Base-by-base conservation (phyloP, 2,113 vertebrate species). In the Pseudorhombus dupliciocellatus region DNA sequence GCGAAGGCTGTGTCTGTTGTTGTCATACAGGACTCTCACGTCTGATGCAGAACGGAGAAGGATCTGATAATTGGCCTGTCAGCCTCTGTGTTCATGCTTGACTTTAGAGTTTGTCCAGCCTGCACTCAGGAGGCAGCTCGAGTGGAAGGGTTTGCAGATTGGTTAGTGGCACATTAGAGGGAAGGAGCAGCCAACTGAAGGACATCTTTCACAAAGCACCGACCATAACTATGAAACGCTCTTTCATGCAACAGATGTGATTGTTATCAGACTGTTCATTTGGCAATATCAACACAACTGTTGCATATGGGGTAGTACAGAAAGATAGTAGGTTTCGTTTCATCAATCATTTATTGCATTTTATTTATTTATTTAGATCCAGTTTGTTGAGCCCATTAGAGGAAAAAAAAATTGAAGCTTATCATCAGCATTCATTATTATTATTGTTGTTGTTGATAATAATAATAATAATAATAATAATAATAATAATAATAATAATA, bases 51-150 rank as follows among this genome's bases (percentile, higher is more conserved):
- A 83, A 75, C 63, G 59, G 66, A 74, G 62, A 67, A 77, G 75
- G 70, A 85, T 90, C 85, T 88, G 89, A 87, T 91, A 90, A 93
- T 92, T 90, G 84, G 84, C 71, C 86, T 87, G 90, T 91, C 91
- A 91, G 81, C 72, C 73, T 84, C 74, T 75, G 80, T 88, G 81
- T 90, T 90, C 85, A 90, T 83, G 87, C 81, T 79, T 86, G 85
- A 86, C 85, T 86, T 86, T 83, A 84, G 80, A 90, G 80, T 68
- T 42, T 75, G 81, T 77, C 69, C 77, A 77, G 70, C 59, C 53
- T 31, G 57, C 60, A 76, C 75, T 66, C 70, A 69, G 18, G 72
- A 77, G 70, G 81, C 66, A 52, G 50, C 24, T 50, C 25, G 31
- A 34, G 15, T 58, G 3, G 31, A 59, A 22, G n/a, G 11, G 31